A percentile compares a stretch with the other conserved stretches of the same genome.
phyloP scores from a whole-genome alignment of 2,797 vertebrate genomes.

The Onychomys leucogaster region DNA sequence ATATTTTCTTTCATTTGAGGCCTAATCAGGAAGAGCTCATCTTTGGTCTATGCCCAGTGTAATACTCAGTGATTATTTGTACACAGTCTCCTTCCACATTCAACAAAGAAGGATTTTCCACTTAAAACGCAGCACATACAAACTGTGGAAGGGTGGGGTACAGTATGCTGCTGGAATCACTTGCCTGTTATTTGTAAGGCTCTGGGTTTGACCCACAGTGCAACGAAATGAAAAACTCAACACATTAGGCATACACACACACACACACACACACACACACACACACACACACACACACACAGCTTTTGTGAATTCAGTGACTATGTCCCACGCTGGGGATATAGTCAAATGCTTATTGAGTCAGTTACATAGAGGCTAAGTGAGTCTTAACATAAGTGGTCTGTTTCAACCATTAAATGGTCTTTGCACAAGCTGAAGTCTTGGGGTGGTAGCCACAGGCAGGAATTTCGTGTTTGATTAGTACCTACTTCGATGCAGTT shows the following conservation, averaged over 20 bases:
- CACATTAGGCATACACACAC: not conserved
- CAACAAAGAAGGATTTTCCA: conserved; percentile 33
- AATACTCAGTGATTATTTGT: conserved; percentile 34
- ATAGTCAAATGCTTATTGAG: conserved; percentile 35
- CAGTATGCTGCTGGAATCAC: not conserved
- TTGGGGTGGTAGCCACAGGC: conserved; percentile 9
- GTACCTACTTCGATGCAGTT: conserved; percentile 47
- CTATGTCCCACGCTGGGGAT: conserved; percentile 16
- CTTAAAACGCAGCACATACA: not conserved
- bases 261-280: not conserved
- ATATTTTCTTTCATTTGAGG: not conserved
- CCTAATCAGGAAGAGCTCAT: conserved; percentile 12
- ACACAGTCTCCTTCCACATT: conserved; percentile 35
- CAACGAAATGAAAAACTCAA: not conserved
- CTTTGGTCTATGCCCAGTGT: not conserved
- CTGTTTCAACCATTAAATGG: conserved; percentile 55
- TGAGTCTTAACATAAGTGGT: conserved; percentile 36
- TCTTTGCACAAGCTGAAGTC: conserved; percentile 43
- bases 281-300: not conserved
- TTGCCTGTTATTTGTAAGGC: not conserved
- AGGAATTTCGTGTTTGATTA: conserved; percentile 66
- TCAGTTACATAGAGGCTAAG: conserved; percentile 33
- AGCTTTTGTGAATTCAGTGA: conserved; percentile 46
- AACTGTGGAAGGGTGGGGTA: not conserved
- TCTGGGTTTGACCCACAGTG: not conserved